Conservation (phyloP, 2,888 invertebrate genomes). For the Brenthis ino region DNA sequence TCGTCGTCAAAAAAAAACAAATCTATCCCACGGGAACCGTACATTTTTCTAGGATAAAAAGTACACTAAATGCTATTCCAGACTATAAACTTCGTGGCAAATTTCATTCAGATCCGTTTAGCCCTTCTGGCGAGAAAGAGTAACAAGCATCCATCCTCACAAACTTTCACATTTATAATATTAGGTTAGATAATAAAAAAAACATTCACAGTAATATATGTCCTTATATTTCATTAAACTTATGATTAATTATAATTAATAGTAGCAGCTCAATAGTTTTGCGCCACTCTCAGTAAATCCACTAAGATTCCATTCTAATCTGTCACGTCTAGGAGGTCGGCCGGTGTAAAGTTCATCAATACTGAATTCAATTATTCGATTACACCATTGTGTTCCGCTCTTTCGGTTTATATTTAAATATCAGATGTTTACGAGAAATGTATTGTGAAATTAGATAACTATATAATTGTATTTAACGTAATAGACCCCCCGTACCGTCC, state of each 20-base stretch:
- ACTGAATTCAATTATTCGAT: constrained; percentile 82
- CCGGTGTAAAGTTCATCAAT: constrained; percentile 82
- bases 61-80: no score
- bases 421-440: constrained; percentile 78
- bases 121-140: no score
- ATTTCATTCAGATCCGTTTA: no score
- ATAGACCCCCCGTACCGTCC: constrained; percentile 66
- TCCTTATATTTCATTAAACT: neutral
- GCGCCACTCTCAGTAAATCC: constrained; percentile 57
- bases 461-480: constrained; percentile 68
- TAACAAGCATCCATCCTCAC: no score
- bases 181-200: no score
- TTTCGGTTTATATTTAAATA: constrained; percentile 83
- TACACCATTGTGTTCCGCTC: constrained; percentile 81
- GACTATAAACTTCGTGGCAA: no score
- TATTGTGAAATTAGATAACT: constrained; percentile 77
- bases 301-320: constrained; percentile 77
- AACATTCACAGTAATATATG: no score
- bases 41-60: no score
- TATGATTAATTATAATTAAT: no score
- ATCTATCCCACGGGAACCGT: no score
- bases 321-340: constrained; percentile 81
- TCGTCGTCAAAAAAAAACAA: no score
- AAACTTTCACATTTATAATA: no score
- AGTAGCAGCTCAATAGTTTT: constrained; percentile 39